These are phyloP conservation scores for Seriola quinqueradiata DNA, from an alignment of 2,113 vertebrate species.

Conservation along the genomic window DNA sequence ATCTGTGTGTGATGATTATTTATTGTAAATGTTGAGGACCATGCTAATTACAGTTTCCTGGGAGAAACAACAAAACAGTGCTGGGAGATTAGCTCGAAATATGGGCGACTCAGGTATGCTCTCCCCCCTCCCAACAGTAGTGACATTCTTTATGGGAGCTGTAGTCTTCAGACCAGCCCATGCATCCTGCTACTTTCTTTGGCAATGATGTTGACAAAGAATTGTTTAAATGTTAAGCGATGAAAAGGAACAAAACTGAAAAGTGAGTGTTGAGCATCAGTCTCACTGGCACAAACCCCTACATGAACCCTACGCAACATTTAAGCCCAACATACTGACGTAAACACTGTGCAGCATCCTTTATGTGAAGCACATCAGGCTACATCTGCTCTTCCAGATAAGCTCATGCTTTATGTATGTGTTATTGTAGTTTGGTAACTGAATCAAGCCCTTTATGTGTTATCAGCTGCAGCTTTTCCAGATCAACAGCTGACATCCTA, in stretches of 20 bases:
- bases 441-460: constrained; percentile 1
- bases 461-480: constrained; percentile 19
- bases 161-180: too few species aligned
- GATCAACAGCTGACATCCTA: constrained; percentile 1
- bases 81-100: too few species aligned
- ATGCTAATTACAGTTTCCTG: too few species aligned
- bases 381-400: constrained; percentile 50
- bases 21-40: too few species aligned
- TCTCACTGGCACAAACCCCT: not conserved
- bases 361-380: not conserved
- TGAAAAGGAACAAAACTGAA: not conserved
- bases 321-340: not conserved
- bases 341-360: not conserved
- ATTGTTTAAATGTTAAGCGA: not conserved
- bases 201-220: not conserved
- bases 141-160: too few species aligned
- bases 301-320: not conserved
- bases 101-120: too few species aligned
- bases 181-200: too few species aligned
- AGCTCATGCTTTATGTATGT: constrained; percentile 46
- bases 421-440: constrained; percentile 1
- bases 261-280: not conserved
- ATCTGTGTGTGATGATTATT: too few species aligned
- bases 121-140: too few species aligned
- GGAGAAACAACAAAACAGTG: too few species aligned